Conservation (phyloP, 2,888 invertebrate species). For the Hyalella azteca region DNA sequence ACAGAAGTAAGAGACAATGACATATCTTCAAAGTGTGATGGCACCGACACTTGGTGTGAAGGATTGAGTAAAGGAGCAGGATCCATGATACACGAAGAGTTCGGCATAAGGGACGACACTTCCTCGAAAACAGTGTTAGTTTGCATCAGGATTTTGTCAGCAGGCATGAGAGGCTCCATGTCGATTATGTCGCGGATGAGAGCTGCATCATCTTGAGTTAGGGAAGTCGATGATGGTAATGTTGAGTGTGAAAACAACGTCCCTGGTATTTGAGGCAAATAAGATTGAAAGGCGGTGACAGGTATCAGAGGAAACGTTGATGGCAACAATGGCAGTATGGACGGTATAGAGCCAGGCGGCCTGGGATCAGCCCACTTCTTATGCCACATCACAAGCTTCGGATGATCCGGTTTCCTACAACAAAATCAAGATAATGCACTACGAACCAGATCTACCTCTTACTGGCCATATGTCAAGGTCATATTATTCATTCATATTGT, state of each 20-base stretch:
- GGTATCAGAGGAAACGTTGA: slow-evolving; percentile 13
- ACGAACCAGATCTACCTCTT: too few species aligned
- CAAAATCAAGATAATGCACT: too few species aligned
- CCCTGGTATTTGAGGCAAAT: background rate
- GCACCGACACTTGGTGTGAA: too few species aligned
- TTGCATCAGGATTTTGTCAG: background rate
- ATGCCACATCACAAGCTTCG: slow-evolving; percentile 58
- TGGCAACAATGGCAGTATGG: background rate
- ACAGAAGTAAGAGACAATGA: background rate
- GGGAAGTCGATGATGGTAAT: background rate
- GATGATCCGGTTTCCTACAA: slow-evolving; percentile 57
- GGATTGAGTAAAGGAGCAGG: too few species aligned
- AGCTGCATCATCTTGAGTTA: slow-evolving; percentile 2
- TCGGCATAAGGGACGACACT: background rate
- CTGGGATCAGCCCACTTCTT: slow-evolving; percentile 49
- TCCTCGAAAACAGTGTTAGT: background rate
- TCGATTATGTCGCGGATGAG: slow-evolving; percentile 26
- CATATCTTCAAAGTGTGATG: too few species aligned
- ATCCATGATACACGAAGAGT: background rate
- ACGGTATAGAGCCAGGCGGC: background rate
- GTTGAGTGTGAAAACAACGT: background rate
- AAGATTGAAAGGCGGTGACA: background rate
- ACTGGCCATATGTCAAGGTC: too few species aligned
- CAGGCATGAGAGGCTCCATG: slow-evolving; percentile 1
- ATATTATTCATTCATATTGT: too few species aligned